Evolutionary conservation across 1,140 invertebrate genomes (phyloP), one percentile per base, ranked within the genome.

Genomic region (Marisa cornuarietis): DNA sequence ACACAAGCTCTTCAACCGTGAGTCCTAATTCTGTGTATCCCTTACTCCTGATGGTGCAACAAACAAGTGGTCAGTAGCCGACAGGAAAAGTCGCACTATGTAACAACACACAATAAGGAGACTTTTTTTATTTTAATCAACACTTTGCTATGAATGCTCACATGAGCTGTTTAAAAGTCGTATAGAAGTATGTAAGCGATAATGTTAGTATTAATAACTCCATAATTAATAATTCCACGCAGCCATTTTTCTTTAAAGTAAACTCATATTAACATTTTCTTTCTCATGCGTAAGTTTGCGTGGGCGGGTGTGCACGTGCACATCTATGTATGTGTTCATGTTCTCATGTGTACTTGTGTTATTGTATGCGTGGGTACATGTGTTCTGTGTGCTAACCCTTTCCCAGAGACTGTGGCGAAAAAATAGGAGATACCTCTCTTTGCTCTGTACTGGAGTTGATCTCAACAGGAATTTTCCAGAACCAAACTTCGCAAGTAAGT

Each of bases 381-480:
- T 42, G 31, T 6, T 42, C 31, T 42, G 31, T 63, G 4, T 63
- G 4, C 6, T 68, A 4, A 68, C 31, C 31, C 14, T 16, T n/a
- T n/a, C 16, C 5, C 71, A 73, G 71, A 73, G 71, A 24, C 71
- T 73, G 18, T 73, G 71, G 71, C 71, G 71, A 24, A 73, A 73
- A n/a, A 73, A 73, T 49, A 51, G 71, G 6, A 22, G 71, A 16
- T 42, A 51, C n/a, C 14, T 73, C n/a, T 18, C n/a, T 20, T 52
- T 24, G 22, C 16, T 8, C 49, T 73, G 71, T 52, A 22, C 14
- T 51, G 71, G 71, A 54, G 52, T 54, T 31, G 71, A 73, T 24
- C 71, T 73, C 8, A 73, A 73, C 71, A 73, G 71, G 7, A 73
- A 73, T n/a, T 73, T 73, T 51, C 14, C n/a, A 14, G 71, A 49